These are phyloP conservation scores for Dufourea novaeangliae DNA, from an alignment of 1,140 invertebrate genomes.

Conservation along the genomic window DNA sequence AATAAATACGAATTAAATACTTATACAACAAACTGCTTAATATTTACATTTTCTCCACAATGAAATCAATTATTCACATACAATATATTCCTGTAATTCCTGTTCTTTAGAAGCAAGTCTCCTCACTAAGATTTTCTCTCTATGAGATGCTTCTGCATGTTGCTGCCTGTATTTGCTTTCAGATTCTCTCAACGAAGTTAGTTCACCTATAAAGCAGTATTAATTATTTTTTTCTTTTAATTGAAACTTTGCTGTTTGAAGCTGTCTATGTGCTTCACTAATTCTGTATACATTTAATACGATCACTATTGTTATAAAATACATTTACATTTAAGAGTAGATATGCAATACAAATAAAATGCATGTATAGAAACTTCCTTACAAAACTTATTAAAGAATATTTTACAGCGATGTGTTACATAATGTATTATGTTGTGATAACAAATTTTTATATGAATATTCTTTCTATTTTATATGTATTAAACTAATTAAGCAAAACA, in stretches of 20 bases:
- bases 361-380: background rate
- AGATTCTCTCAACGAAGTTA: slow-evolving; percentile 88
- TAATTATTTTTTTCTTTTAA: slow-evolving; percentile 55
- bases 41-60: background rate
- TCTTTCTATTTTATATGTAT: background rate
- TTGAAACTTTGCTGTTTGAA: slow-evolving; percentile 22
- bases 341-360: background rate
- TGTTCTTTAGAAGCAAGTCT: slow-evolving; percentile 96
- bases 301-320: slow-evolving; percentile 6
- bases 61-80: slow-evolving; percentile 82
- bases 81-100: slow-evolving; percentile 97
- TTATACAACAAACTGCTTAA: slow-evolving; percentile 18
- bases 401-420: background rate
- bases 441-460: background rate
- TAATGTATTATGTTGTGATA: background rate
- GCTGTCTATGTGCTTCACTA: slow-evolving; percentile 51
- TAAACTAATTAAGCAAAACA: background rate
- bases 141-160: slow-evolving; percentile 90
- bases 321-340: background rate
- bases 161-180: slow-evolving; percentile 92
- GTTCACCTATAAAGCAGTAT: slow-evolving; percentile 85
- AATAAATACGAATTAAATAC: slow-evolving; percentile 55
- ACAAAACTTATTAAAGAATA: background rate
- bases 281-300: slow-evolving; percentile 29
- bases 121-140: slow-evolving; percentile 95